Conservation (phyloP, 2,888 invertebrate genomes). For the Stenodema calcarata region DNA sequence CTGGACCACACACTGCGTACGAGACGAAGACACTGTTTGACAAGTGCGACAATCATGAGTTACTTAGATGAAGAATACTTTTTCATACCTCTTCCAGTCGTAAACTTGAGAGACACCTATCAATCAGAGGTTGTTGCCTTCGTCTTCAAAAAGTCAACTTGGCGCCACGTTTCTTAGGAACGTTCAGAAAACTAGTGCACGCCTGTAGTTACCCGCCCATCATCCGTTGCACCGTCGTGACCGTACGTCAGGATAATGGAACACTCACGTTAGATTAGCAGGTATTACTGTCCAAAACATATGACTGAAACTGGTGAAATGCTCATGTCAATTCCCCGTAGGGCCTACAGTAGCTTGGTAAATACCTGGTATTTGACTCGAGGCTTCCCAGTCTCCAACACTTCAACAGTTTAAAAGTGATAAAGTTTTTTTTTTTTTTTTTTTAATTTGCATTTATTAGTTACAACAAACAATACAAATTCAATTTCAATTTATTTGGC, state of each 20-base stretch:
- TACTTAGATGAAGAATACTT: neutral
- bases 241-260: neutral
- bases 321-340: too few species aligned
- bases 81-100: neutral
- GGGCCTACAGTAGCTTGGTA: too few species aligned
- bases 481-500: too few species aligned
- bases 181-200: neutral
- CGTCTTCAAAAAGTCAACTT: neutral
- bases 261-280: neutral
- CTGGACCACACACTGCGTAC: conserved; percentile 15
- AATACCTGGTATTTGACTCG: too few species aligned
- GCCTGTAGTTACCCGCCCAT: neutral
- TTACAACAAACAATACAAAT: too few species aligned
- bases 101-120: neutral
- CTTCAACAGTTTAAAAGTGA: too few species aligned
- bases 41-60: conserved; percentile 25
- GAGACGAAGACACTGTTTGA: neutral
- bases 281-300: neutral
- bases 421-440: too few species aligned
- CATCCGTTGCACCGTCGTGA: neutral
- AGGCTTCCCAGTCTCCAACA: too few species aligned
- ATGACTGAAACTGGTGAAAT: neutral
- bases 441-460: too few species aligned
- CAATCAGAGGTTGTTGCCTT: neutral
- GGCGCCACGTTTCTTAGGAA: neutral